Base-by-base conservation (phyloP, 2,888 invertebrate species). In the Arctia plantaginis region DNA sequence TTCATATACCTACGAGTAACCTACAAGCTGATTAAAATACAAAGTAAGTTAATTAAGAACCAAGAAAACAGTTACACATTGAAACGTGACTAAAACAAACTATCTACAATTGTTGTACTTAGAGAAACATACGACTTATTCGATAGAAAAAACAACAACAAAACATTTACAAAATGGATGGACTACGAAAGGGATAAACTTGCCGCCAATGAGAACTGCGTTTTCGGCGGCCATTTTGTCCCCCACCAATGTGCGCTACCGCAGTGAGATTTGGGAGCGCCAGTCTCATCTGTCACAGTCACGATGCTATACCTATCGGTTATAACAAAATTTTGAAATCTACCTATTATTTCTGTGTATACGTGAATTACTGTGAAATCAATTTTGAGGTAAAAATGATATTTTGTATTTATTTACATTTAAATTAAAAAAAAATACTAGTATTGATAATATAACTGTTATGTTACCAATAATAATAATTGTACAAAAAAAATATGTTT, bases 221-320 rank as follows among this genome's bases (percentile, higher is more conserved):
- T 41, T 66, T 82, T 77, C 20, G 51, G 79, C 79, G 85, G 94
- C 94, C 94, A 94, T 94, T 55, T 93, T 93, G 86, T 87, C 85
- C 86, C 89, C 89, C 91, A 87, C 87, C 91, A 89, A 86, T 77
- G 13, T 47, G 39, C 41, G 77, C 30, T 76, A 44, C 47, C 72
- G 71, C 69, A 68, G 62, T 74, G 81, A 85, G 84, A 88, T 82
- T 81, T 77, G 76, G 76, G 75, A 71, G 66, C 76, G 73, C 70
- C 87, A 89, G 85, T 89, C 82, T 82, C 88, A 90, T 92, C 87
- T 90, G 89, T 92, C 88, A 87, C 80, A 76, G 88, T 89, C 88
- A 85, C 73, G 79, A 83, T 75, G 82, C 77, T 80, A 85, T 76
- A 85, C 83, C 82, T 80, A 81, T 75, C 66, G 73, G 41, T 71